Base-by-base conservation (phyloP, 2,888 invertebrate genomes). In the Unio pictorum region DNA sequence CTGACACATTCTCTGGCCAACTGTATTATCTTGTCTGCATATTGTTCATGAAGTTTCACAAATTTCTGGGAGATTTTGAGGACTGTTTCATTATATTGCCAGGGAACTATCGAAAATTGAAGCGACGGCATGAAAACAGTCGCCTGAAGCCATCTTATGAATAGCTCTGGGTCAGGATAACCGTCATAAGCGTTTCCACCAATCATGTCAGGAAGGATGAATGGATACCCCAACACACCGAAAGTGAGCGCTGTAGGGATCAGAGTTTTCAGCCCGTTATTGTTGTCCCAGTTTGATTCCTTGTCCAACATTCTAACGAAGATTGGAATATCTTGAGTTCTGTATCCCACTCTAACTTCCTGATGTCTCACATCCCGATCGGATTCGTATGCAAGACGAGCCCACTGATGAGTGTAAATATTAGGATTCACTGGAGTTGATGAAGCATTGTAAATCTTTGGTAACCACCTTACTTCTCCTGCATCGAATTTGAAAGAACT, bases 401-500 rank as follows among this genome's bases (percentile, higher is more conserved):
- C 83, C 80, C 86, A 88, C 34, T 71, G 66, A n/a, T 66, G 79
- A 1, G 86, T 75, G 68, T 86, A 86, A n/a, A 74, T 73, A 26
- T 83, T 81, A 0, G 87, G 87, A 66, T 81, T 82, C 1, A 61
- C n/a, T 45, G 80, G 73, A 8, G 76, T 57, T n/a, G 74, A 59
- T n/a, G 78, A 66, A 5, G 76, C 66, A 28, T 71, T 79, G 67
- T 79, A 84, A 5, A 81, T 66, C 23, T 79, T 71, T 7, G 87
- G 87, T 26, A 88, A 68, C 85, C 86, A 88, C 8, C 80, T 81
- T 1, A 77, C 69, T 79, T 88, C 80, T 2, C 89, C 96, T 55
- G 95, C 96, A 83, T 96, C 96, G 82, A 95, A 95, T 90, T 96
- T 97, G 89, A 95, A 96, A 0, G 96, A 95, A 85, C 96, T 95